Evolutionary conservation across 2,797 vertebrate genomes (phyloP).

Genomic region (Phoebastria nigripes): DNA sequence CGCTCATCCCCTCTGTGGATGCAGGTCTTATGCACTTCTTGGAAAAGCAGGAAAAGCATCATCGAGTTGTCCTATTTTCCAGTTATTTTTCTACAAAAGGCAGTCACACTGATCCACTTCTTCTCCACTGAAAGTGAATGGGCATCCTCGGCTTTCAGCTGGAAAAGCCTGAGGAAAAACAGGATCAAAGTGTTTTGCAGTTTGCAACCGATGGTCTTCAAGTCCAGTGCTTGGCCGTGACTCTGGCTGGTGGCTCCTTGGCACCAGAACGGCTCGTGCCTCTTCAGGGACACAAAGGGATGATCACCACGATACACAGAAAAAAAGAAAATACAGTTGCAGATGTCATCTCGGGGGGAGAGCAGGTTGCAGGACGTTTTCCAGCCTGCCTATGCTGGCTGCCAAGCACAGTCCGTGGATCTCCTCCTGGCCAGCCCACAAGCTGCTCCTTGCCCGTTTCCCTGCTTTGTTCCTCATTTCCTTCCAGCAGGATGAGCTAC

Average conservation of each 20-base stretch:
- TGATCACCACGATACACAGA: background rate
- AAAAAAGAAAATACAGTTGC: background rate
- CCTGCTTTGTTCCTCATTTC: background rate
- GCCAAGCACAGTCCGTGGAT: rapidly evolving
- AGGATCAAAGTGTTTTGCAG: background rate
- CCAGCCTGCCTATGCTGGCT: background rate
- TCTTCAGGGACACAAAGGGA: background rate
- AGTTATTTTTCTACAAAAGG: background rate
- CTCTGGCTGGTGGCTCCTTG: background rate
- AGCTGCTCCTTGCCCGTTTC: background rate
- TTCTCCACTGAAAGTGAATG: background rate
- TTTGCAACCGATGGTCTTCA: background rate
- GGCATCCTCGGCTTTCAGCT: background rate
- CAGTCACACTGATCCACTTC: background rate
- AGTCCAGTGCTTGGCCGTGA: background rate
- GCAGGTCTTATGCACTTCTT: background rate
- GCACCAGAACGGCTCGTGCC: background rate
- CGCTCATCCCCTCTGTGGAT: background rate
- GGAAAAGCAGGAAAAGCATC: background rate
- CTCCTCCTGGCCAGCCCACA: background rate
- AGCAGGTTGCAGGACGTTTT: background rate
- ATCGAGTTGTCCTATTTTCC: background rate
- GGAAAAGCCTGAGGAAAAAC: background rate
- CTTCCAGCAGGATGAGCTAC: background rate
- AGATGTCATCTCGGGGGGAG: background rate